Percentiles rank a stretch among this genome's conserved stretches.
Evolutionary conservation across 64 coral and sea anemone species (phyloP).

Genomic region (Pocillopora verrucosa): DNA sequence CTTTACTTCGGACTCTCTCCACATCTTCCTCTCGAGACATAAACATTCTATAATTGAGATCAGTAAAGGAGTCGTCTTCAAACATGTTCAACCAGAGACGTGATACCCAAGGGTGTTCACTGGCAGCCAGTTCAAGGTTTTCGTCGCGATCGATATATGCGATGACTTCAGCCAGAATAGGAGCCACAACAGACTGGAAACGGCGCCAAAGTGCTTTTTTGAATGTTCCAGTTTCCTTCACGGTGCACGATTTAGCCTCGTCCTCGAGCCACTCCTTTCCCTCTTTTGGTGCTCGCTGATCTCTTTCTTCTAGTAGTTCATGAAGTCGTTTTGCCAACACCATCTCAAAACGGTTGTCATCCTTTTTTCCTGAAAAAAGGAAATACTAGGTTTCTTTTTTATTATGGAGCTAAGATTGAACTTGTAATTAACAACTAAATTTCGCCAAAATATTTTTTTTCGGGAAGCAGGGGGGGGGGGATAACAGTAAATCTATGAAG

Average conservation of each 20-base stretch:
- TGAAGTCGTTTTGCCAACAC: conserved; percentile 30
- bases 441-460: no score
- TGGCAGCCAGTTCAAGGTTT: conserved; percentile 35
- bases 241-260: conserved; percentile 39
- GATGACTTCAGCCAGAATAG: conserved; percentile 73
- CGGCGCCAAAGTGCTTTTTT: conserved; percentile 80
- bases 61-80: conserved; percentile 10
- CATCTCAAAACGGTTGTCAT: conserved; percentile 9
- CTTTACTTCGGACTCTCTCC: conserved; percentile 19
- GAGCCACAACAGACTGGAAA: conserved; percentile 66
- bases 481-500: neutral
- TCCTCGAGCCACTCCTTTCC: conserved; percentile 52
- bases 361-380: neutral
- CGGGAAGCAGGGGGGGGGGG: no score
- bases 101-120: conserved; percentile 41
- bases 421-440: no score
- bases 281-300: conserved; percentile 20
- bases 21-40: conserved; percentile 39
- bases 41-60: conserved; percentile 47
- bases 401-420: no score
- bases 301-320: conserved; percentile 42
- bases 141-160: conserved; percentile 74
- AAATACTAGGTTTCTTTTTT: no score
- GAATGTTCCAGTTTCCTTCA: conserved; percentile 77
- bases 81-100: conserved; percentile 45